phyloP scores from a whole-genome alignment of 1,140 invertebrate genomes.

The Bombus sibiricus region DNA sequence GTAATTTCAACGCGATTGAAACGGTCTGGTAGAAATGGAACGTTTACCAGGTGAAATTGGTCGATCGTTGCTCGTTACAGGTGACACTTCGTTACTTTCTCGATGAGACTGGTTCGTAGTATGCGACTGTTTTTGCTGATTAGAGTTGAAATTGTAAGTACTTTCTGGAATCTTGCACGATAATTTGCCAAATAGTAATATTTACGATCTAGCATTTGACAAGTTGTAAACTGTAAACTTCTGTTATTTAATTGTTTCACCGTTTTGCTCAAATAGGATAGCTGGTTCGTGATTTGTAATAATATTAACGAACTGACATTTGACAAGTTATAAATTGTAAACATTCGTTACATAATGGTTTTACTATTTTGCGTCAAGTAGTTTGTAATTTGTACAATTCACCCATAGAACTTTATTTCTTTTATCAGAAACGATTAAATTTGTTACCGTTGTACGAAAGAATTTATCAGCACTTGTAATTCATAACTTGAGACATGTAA shows the following conservation, averaged over 20 bases:
- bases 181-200: neutral
- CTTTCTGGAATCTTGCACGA: neutral
- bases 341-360: too few relatives aligned
- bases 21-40: neutral
- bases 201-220: neutral
- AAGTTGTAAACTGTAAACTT: neutral
- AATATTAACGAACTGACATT: neutral
- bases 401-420: too few relatives aligned
- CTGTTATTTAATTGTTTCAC: neutral
- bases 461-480: too few relatives aligned
- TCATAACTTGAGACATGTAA: too few relatives aligned
- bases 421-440: too few relatives aligned
- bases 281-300: neutral
- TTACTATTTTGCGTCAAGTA: too few relatives aligned
- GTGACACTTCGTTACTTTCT: neutral
- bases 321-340: too few relatives aligned
- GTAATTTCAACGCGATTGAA: neutral
- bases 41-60: conserved; percentile 6
- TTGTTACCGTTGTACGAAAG: too few relatives aligned
- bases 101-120: neutral
- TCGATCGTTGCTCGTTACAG: neutral
- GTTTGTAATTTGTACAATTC: neutral
- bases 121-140: neutral
- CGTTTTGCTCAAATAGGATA: neutral
- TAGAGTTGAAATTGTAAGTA: neutral